Base-by-base conservation (phyloP, 2,113 vertebrate genomes). In the Apus apus region DNA sequence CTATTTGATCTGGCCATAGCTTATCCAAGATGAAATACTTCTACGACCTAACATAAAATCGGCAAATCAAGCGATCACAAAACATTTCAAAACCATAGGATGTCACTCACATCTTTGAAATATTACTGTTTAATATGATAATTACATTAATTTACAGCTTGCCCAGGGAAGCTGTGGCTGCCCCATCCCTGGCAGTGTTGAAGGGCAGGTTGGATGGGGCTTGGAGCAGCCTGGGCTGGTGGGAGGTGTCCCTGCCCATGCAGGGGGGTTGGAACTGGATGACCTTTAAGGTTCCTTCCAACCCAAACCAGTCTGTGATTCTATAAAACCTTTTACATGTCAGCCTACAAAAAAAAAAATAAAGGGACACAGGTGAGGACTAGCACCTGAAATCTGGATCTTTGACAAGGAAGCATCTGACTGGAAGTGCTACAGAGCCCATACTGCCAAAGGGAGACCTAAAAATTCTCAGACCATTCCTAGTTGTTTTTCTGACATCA, bases 21-120 rank as follows among this genome's bases (percentile, higher is more conserved):
- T 93, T 96, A 76, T 73, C 38, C 79, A 83, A 88, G 82, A 94
- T 91, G 91, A 94, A 96, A 83, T 51, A 77, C 9, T 61, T 65
- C 45, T 23, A 11, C 15, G 38, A 86, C 89, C n/a, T 34, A 76
- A 88, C 58, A 91, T 34, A 26, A 77, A 95, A 64, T 15, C 19
- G 38, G 32, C 51, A 89, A 80, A 45, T 16, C 32, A 78, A 81
- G 32, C 43, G 30, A 67, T 85, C 78, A 86, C 26, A 74, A 80
- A 90, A 48, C 10, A 51, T 58, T 81, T 67, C 27, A 50, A 81
- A 81, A 43, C 57, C 58, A 32, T 3, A 57, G 34, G 13, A 30
- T 57, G 64, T 27, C 34, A 32, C n/a, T 62, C 34, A 64, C 9
- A 48, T 26, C 13, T 50, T 58, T 70, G 40, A 82, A 65, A 74